Conservation (phyloP, 1,140 invertebrate species). For the Uloborus diversus region DNA sequence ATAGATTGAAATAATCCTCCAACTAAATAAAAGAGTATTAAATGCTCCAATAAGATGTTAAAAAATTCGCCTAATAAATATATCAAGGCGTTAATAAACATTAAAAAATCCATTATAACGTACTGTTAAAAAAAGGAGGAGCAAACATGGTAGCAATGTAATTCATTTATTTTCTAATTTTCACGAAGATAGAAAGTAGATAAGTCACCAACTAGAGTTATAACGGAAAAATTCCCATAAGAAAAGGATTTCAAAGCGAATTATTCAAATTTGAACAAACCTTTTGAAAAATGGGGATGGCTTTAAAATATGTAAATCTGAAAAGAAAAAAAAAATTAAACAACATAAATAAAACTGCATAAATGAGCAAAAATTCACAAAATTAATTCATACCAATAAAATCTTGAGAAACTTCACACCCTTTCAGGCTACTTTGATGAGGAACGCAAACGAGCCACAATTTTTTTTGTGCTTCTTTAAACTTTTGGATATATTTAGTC, state of each 20-base stretch:
- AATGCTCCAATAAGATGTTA: too few species aligned
- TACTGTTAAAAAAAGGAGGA: too few species aligned
- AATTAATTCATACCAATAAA: constrained; percentile 31
- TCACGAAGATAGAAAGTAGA: too few species aligned
- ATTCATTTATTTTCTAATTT: too few species aligned
- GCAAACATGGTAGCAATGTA: too few species aligned
- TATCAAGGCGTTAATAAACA: too few species aligned
- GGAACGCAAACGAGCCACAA: constrained; percentile 48
- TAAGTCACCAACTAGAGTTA: background rate
- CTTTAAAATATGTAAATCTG: constrained; percentile 50
- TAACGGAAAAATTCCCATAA: background rate
- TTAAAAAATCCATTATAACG: too few species aligned
- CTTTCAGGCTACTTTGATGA: constrained; percentile 5
- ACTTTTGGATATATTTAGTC: constrained; percentile 50
- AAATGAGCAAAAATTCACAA: background rate
- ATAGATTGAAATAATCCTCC: too few species aligned
- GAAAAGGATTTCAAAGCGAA: background rate
- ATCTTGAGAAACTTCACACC: constrained; percentile 18
- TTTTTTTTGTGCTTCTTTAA: constrained; percentile 47
- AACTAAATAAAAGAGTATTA: too few species aligned
- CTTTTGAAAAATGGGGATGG: constrained; percentile 53
- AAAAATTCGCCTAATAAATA: too few species aligned
- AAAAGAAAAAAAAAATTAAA: background rate
- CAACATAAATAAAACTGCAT: background rate
- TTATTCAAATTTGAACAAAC: constrained; percentile 7